These are phyloP conservation scores for Geotrypetes seraphini DNA, from an alignment of 2,797 vertebrate genomes.

Conservation along the genomic window DNA sequence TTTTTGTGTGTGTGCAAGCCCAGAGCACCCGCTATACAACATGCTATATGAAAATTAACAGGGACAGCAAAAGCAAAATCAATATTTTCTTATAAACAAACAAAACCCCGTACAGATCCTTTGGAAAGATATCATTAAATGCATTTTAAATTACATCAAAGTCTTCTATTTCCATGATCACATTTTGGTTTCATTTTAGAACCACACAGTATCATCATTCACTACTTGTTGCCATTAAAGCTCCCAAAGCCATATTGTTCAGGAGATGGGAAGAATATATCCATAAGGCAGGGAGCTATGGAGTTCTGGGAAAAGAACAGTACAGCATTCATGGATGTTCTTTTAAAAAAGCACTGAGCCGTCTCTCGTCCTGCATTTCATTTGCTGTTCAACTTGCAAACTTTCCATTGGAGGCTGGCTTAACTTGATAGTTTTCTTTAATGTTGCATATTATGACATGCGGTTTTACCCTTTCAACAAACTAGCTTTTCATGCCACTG, in stretches of 20 bases:
- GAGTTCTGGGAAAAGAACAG: constrained; percentile 12
- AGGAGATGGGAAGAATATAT: constrained; percentile 5
- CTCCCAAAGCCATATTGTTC: constrained; percentile 29
- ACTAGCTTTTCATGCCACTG: constrained; percentile 79
- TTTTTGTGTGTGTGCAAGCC: constrained; percentile 53
- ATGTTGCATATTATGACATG: constrained; percentile 70
- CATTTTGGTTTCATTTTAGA: no score
- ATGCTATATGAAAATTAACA: constrained; percentile 51
- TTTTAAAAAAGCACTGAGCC: constrained; percentile 1
- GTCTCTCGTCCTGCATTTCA: constrained; percentile 9
- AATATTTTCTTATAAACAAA: no score
- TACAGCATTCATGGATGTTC: background rate
- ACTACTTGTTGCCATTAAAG: constrained; percentile 22
- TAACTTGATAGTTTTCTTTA: constrained; percentile 47
- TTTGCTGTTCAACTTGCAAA: constrained; percentile 4
- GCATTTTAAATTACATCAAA: constrained; percentile 58
- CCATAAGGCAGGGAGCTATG: constrained; percentile 2
- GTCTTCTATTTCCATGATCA: constrained; percentile 59
- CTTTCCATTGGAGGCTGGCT: constrained; percentile 32
- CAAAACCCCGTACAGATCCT: no score
- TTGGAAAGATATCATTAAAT: constrained; percentile 44
- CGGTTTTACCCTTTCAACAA: constrained; percentile 68
- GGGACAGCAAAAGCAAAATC: background rate
- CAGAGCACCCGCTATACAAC: constrained; percentile 61
- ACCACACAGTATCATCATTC: constrained; percentile 23